phyloP scores from a whole-genome alignment of 2,113 vertebrate species.

The Solea solea region DNA sequence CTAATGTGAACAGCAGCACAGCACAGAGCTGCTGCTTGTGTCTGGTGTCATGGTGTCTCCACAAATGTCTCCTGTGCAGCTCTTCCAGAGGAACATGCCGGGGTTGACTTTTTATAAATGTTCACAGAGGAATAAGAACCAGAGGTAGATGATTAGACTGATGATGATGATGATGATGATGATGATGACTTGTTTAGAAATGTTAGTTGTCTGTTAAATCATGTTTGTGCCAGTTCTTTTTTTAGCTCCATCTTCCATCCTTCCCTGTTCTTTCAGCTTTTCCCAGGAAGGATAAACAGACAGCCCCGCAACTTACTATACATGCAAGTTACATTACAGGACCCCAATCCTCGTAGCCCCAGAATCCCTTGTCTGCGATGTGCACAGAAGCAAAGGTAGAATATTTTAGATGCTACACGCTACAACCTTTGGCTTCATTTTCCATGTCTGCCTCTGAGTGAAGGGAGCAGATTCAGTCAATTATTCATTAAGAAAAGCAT shows the following conservation, averaged over 20 bases:
- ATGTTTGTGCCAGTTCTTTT: conserved; percentile 17
- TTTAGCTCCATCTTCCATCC: conserved; percentile 17
- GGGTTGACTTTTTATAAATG: conserved; percentile 32
- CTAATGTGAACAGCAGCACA: not conserved
- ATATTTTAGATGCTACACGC: conserved; percentile 39
- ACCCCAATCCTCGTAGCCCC: not conserved
- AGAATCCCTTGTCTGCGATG: conserved; percentile 18
- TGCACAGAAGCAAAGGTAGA: conserved; percentile 13
- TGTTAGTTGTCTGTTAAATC: conserved; percentile 19
- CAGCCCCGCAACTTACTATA: not conserved
- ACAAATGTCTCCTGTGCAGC: conserved; percentile 46
- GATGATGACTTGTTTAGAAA: no score
- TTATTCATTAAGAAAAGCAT: conserved; percentile 76
- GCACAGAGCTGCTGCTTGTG: conserved; percentile 34
- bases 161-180: no score
- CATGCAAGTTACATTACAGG: conserved; percentile 9
- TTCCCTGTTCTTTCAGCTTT: not conserved
- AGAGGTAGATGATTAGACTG: conserved; percentile 27
- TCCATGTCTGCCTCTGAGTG: conserved; percentile 53
- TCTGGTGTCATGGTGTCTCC: conserved; percentile 32
- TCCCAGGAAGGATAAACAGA: conserved; percentile 17
- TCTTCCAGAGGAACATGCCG: conserved; percentile 12
- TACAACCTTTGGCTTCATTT: conserved; percentile 52
- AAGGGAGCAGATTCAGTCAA: conserved; percentile 66
- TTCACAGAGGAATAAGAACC: conserved; percentile 26